Evolutionary conservation across 2,113 vertebrate species (phyloP).

Genomic region (Tichodroma muraria): DNA sequence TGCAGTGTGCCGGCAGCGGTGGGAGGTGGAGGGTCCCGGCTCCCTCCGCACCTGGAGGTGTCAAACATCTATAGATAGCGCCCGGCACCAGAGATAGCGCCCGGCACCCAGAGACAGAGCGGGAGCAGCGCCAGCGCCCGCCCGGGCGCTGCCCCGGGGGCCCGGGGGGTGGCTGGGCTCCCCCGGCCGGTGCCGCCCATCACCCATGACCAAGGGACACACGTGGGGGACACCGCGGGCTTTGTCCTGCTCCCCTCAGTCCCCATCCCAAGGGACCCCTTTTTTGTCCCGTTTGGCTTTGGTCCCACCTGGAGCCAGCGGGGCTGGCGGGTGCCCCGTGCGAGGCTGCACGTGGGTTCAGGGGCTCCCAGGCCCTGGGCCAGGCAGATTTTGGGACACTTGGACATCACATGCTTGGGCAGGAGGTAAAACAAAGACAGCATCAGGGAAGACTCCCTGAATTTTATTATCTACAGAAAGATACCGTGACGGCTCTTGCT

Average conservation of each 20-base stretch:
- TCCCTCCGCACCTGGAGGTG: slow-evolving; percentile 25
- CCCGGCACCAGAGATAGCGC: not conserved
- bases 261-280: not conserved
- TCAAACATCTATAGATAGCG: slow-evolving; percentile 6
- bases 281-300: fast-evolving
- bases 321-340: not conserved
- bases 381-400: not conserved
- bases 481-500: fast-evolving
- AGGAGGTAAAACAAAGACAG: not conserved
- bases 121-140: not conserved
- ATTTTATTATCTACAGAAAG: slow-evolving; percentile 19
- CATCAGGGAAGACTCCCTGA: not conserved
- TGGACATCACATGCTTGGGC: not conserved
- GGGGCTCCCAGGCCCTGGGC: not conserved
- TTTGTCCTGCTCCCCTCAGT: not conserved
- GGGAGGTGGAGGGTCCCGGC: not conserved
- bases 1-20: not conserved
- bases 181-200: not conserved
- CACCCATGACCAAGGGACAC: fast-evolving
- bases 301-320: fast-evolving
- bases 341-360: fast-evolving
- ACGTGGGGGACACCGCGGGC: fast-evolving
- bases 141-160: not conserved
- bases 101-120: not conserved
- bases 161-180: not conserved